A percentile compares a stretch with the other conserved stretches of the same genome.
phyloP scores from a whole-genome alignment of 1,140 invertebrate genomes.

The Episyrphus balteatus region DNA sequence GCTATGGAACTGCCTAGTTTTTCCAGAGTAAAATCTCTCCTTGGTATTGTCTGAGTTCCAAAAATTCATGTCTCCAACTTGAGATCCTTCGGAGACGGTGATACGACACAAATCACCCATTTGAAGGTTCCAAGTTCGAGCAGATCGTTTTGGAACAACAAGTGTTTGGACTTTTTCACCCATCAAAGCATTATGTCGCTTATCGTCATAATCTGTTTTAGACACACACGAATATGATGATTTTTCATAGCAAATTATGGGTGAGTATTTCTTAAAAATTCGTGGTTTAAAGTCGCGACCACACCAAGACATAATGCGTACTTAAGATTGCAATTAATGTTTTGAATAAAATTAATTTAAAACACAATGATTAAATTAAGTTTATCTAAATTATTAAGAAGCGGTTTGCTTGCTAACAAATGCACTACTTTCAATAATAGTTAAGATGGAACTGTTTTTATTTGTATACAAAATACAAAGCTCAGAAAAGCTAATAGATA shows the following conservation, averaged over 20 bases:
- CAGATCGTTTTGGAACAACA: conserved; percentile 33
- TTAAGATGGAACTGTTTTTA: too few species aligned
- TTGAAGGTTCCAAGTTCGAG: conserved; percentile 35
- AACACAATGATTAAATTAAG: too few species aligned
- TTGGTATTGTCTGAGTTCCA: conserved; percentile 39
- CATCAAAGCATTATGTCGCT: conserved; percentile 22
- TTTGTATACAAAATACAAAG: too few species aligned
- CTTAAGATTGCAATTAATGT: too few species aligned
- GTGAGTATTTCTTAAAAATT: conserved; percentile 16
- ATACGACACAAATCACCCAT: conserved; percentile 35
- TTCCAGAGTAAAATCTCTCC: conserved; percentile 40
- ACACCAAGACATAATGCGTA: conserved; percentile 15
- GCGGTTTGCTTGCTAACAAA: too few species aligned
- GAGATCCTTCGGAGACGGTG: conserved; percentile 34
- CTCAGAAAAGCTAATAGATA: too few species aligned
- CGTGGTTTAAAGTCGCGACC: conserved; percentile 19
- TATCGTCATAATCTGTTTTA: conserved; percentile 27
- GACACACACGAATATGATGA: conserved; percentile 27
- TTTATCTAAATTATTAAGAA: too few species aligned
- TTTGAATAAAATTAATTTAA: too few species aligned
- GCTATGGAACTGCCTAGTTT: conserved; percentile 39
- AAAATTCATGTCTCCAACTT: conserved; percentile 40
- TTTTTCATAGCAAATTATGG: conserved; percentile 35
- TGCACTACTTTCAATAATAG: too few species aligned
- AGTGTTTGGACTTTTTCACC: conserved; percentile 25